These are phyloP conservation scores for Argyrosomus regius DNA, from an alignment of 2,797 vertebrate genomes.

Conservation along the genomic window DNA sequence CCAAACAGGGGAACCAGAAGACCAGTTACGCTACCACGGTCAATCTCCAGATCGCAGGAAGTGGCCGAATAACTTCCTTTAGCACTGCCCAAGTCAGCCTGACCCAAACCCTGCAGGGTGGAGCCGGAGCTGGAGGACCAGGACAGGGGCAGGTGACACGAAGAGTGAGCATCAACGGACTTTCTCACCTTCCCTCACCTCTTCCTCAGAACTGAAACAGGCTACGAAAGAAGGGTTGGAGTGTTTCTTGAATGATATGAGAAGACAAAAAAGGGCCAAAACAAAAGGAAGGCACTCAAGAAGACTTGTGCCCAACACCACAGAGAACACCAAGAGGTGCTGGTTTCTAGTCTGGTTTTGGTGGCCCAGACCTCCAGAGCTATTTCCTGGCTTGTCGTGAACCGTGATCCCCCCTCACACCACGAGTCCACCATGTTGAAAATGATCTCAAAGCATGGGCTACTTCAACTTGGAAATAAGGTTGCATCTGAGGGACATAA, in stretches of 20 bases:
- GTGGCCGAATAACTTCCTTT: slow-evolving; percentile 88
- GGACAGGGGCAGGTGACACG: slow-evolving; percentile 75
- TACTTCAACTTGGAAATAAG: background rate
- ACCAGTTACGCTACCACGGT: slow-evolving; percentile 93
- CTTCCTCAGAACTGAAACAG: slow-evolving; percentile 73
- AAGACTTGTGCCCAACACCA: background rate
- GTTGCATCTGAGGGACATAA: background rate
- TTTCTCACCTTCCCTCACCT: slow-evolving; percentile 72
- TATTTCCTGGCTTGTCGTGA: background rate
- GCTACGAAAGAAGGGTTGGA: slow-evolving; percentile 51
- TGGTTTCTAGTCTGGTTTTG: slow-evolving; percentile 1
- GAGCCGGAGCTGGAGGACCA: slow-evolving; percentile 44
- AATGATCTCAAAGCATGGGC: background rate
- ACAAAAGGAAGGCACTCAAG: background rate
- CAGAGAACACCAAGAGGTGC: background rate
- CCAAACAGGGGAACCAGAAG: slow-evolving; percentile 69
- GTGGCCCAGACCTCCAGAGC: background rate
- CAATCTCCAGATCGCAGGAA: slow-evolving; percentile 92
- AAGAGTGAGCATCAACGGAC: slow-evolving; percentile 85
- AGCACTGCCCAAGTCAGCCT: slow-evolving; percentile 92
- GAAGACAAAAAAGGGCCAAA: background rate
- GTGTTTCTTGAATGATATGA: background rate
- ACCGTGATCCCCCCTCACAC: too few species aligned
- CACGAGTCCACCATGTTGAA: background rate
- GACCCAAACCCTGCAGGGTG: slow-evolving; percentile 87